Evolutionary conservation across 2,888 invertebrate genomes (phyloP).

Genomic region (Doris montereyensis): DNA sequence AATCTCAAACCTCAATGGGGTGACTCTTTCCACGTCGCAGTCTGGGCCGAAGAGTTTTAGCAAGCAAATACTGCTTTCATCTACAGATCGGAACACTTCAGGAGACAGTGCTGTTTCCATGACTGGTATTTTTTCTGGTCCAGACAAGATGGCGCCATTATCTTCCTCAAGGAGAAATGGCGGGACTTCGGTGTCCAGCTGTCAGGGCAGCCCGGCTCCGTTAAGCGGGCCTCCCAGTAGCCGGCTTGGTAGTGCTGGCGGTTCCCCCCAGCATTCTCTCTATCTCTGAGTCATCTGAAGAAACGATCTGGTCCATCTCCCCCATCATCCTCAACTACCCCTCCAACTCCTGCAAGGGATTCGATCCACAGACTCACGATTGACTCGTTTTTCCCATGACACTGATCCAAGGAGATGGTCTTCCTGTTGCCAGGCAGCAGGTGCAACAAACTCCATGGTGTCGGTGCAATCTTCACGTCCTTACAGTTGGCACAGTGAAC

Average conservation of each 20-base stretch:
- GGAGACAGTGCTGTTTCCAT: conserved; percentile 45
- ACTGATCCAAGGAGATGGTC: conserved; percentile 62
- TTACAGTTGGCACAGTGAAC: conserved; percentile 69
- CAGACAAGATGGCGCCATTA: conserved; percentile 34
- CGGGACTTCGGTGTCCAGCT: neutral
- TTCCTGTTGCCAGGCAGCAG: conserved; percentile 56
- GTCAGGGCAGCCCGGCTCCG: neutral
- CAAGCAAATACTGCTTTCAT: conserved; percentile 52
- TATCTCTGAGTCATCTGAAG: neutral
- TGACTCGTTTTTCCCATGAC: conserved; percentile 58
- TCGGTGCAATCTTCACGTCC: conserved; percentile 54
- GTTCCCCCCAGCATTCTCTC: neutral
- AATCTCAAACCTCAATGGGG: no score
- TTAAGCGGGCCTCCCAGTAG: neutral
- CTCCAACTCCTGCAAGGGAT: conserved; percentile 31
- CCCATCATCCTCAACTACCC: conserved; percentile 10
- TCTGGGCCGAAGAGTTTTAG: conserved; percentile 62
- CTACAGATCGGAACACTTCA: conserved; percentile 44
- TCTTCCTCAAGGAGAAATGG: no score
- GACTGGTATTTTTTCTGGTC: conserved; percentile 35
- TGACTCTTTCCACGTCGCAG: no score
- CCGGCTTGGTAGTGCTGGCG: neutral
- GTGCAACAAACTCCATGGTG: conserved; percentile 46
- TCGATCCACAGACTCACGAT: conserved; percentile 58
- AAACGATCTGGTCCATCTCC: conserved; percentile 7